Evolutionary conservation across 1,140 invertebrate genomes (phyloP).

Genomic region (Diploscapter pachys): DNA sequence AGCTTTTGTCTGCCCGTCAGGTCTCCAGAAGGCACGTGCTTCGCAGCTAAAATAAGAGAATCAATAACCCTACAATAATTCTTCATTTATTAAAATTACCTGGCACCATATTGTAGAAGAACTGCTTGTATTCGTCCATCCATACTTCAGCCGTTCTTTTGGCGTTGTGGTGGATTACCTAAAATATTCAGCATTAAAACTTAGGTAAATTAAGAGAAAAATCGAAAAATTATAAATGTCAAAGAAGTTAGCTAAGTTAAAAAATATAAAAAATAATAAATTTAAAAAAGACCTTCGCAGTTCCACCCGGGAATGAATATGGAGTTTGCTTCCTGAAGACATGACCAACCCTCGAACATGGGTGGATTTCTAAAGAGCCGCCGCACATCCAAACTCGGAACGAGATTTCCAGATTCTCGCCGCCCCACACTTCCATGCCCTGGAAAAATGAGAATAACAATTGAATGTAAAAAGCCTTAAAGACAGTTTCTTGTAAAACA

Average conservation of each 20-base stretch:
- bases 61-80: constrained; percentile 1
- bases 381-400: constrained; percentile 92
- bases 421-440: constrained; percentile 69
- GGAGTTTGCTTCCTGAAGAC: constrained; percentile 98
- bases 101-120: constrained; percentile 97
- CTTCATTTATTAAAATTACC: constrained; percentile 67
- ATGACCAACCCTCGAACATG: constrained; percentile 87
- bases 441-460: too few species aligned
- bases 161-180: constrained; percentile 84
- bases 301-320: constrained; percentile 96
- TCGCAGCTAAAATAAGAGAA: constrained; percentile 20
- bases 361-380: constrained; percentile 80
- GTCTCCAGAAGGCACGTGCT: constrained; percentile 67
- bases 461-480: too few species aligned
- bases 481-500: too few species aligned
- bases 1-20: constrained; percentile 74
- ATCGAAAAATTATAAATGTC: too few species aligned
- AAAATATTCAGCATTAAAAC: too few species aligned
- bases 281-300: constrained; percentile 74
- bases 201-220: too few species aligned
- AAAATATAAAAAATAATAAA: too few species aligned
- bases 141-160: constrained; percentile 90
- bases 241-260: too few species aligned
- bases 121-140: constrained; percentile 85
- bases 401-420: constrained; percentile 86